These are phyloP conservation scores for Neodiprion pinetum DNA, from an alignment of 1,140 invertebrate genomes.

Conservation along the genomic window DNA sequence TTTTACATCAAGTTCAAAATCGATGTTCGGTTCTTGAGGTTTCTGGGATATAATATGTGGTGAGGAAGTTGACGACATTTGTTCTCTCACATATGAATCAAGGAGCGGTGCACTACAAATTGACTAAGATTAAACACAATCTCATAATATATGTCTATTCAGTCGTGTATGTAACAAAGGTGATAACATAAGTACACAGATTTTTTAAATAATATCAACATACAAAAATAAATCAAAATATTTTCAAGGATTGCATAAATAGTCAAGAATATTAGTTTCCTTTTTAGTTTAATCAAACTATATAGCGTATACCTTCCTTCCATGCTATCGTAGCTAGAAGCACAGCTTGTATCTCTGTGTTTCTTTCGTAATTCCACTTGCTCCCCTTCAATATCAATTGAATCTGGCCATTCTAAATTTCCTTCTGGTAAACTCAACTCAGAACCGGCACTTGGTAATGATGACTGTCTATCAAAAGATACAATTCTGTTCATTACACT, in stretches of 20 bases:
- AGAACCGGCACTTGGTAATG: conserved; percentile 73
- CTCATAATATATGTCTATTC: neutral
- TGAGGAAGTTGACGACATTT: conserved; percentile 53
- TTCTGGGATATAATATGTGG: conserved; percentile 64
- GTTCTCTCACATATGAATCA: conserved; percentile 51
- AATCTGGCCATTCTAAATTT: conserved; percentile 67
- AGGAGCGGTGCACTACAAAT: conserved; percentile 48
- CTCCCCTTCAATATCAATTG: conserved; percentile 70
- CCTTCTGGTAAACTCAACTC: conserved; percentile 71
- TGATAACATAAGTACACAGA: conserved; percentile 12
- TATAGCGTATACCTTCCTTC: conserved; percentile 53
- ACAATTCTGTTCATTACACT: neutral
- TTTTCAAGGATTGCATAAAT: neutral
- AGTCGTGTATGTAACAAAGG: conserved; percentile 14
- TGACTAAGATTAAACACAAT: neutral
- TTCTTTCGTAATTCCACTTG: conserved; percentile 71
- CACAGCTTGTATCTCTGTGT: conserved; percentile 49
- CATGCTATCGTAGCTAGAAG: conserved; percentile 59
- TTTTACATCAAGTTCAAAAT: conserved; percentile 96
- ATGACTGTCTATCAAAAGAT: conserved; percentile 65
- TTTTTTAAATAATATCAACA: neutral
- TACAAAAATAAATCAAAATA: neutral
- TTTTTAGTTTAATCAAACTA: conserved; percentile 12
- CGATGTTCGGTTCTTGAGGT: conserved; percentile 90
- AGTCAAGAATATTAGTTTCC: neutral